Evolutionary conservation across 2,888 invertebrate genomes (phyloP), one percentile per base, ranked within the genome.

Genomic region (Melieria omissa): DNA sequence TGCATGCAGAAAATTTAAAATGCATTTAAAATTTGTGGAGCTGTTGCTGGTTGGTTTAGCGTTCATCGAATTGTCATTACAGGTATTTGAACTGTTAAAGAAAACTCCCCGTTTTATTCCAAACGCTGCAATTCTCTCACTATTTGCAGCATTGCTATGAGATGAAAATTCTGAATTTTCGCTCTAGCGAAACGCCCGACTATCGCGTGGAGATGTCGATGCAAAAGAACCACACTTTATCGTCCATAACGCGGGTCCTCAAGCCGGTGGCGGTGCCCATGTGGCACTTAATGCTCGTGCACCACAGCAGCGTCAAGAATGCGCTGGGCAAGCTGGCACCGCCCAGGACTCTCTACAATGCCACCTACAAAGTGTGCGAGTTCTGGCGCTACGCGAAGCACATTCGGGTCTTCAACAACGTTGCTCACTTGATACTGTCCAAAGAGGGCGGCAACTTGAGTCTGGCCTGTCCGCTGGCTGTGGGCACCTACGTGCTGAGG

Each of bases 381-480:
- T 81, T 84, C 63, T 79, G 78, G 79, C 79, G 79, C 9, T 80
- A 78, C 41, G 76, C 82, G 4, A 78, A 79, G 5, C 80, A 80
- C 5, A 79, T 82, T 5, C 75, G 76, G 4, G 77, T 82, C 7
- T 81, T 84, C 76, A 77, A 78, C 1, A 80, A 79, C 54, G 73
- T 82, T 4, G 78, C 80, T 5, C 74, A 79, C 8, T 5, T 78
- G 58, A 73, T 82, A 52, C 73, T 84, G 29, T 69, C 75, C 3
- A 78, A 77, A 5, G 76, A 78, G 12, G 78, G 76, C 3, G 80
- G 83, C 58, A 85, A 84, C 45, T 76, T 84, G 78, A 82, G 82
- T 8, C 62, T 84, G 9, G 75, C 73, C 2, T 84, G 85, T 14
- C 85, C 85, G 0, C 73, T 85, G 9, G 77, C 74, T 29, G 70